phyloP scores from a whole-genome alignment of 2,797 vertebrate genomes.

The Meriones psammophilus region DNA sequence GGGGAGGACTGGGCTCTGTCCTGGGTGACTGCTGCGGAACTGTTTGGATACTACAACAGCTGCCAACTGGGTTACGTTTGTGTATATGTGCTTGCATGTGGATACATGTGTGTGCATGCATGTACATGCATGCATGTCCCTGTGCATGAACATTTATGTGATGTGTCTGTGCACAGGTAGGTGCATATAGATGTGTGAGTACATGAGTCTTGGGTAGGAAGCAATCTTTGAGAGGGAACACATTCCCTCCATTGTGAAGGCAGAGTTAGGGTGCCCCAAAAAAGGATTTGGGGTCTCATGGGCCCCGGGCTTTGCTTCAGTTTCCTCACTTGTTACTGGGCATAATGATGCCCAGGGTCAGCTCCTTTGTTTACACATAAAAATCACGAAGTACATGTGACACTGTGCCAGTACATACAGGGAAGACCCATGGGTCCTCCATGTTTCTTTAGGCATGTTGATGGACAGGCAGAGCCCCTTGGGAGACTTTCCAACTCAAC shows the following conservation, averaged over 20 bases:
- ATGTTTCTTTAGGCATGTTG: background rate
- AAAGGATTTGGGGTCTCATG: background rate
- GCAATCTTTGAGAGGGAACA: background rate
- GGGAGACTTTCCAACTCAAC: background rate
- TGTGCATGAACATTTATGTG: background rate
- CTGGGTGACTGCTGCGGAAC: background rate
- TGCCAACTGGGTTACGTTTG: background rate
- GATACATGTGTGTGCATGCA: no score
- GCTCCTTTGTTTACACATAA: background rate
- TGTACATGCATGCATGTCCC: background rate
- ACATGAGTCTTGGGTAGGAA: background rate
- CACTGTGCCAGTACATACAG: no score
- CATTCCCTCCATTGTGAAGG: background rate
- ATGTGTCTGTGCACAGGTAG: accelerated
- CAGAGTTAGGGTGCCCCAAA: background rate
- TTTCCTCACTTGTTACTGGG: background rate
- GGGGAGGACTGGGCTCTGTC: accelerated
- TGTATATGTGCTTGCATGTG: background rate
- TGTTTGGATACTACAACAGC: no score
- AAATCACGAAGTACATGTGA: no score
- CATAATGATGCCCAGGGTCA: background rate
- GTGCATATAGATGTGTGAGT: accelerated
- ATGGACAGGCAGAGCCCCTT: background rate
- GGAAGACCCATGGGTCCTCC: no score
- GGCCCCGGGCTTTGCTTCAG: background rate